Evolutionary conservation across 1,140 invertebrate species (phyloP).

Genomic region (Drosophila neocordata): DNA sequence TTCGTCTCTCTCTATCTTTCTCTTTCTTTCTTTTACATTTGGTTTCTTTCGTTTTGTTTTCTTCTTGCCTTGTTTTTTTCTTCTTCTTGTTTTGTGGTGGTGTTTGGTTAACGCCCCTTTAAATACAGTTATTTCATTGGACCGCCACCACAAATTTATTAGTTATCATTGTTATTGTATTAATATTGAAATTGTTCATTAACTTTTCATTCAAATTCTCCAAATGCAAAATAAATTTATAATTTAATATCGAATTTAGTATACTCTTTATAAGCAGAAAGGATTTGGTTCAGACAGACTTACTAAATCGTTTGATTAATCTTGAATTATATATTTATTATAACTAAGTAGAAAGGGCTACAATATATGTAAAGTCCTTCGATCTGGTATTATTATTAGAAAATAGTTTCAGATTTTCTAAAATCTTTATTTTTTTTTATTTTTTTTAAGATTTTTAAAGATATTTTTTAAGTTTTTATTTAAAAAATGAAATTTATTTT

Average conservation of each 20-base stretch:
- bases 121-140: slow-evolving; percentile 83
- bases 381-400: no score
- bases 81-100: slow-evolving; percentile 55
- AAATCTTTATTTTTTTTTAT: no score
- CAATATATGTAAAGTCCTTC: no score
- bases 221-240: slow-evolving; percentile 17
- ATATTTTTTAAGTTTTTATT: no score
- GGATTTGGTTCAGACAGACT: no score
- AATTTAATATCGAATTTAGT: slow-evolving; percentile 23
- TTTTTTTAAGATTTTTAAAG: no score
- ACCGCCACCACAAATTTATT: slow-evolving; percentile 80
- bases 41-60: neutral
- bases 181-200: slow-evolving; percentile 70
- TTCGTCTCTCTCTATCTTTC: neutral
- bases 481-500: no score
- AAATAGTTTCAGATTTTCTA: no score
- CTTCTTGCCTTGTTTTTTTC: slow-evolving; percentile 55
- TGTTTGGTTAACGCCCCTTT: slow-evolving; percentile 82
- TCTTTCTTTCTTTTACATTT: neutral
- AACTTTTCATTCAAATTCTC: neutral
- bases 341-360: no score
- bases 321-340: no score
- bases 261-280: neutral
- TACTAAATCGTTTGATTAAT: no score
- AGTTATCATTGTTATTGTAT: slow-evolving; percentile 78